Percentiles rank a stretch among this genome's conserved stretches.
Evolutionary conservation across 1,140 invertebrate genomes (phyloP).

Genomic region (Hestina assimilis): DNA sequence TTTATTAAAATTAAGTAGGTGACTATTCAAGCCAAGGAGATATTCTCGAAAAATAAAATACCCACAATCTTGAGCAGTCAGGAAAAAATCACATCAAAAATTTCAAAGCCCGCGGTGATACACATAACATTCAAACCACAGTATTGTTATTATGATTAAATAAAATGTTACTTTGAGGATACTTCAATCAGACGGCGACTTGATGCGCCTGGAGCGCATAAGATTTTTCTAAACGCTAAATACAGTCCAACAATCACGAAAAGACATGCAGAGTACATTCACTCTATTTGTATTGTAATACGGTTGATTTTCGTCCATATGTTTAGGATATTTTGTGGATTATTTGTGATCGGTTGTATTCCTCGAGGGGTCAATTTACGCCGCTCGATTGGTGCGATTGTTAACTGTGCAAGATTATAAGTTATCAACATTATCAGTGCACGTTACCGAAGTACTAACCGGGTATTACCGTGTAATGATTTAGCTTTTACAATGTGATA

Average conservation of each 20-base stretch:
- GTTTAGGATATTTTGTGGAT: background rate
- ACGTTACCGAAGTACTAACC: constrained; percentile 39
- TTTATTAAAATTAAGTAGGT: too few relatives aligned
- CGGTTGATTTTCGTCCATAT: background rate
- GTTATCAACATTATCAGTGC: constrained; percentile 55
- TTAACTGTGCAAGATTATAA: constrained; percentile 70
- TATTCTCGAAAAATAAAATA: background rate
- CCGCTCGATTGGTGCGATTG: constrained; percentile 59
- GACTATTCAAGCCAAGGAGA: too few relatives aligned
- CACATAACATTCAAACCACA: constrained; percentile 3
- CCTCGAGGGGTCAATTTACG: constrained; percentile 67
- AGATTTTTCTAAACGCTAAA: constrained; percentile 33
- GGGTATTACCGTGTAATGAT: constrained; percentile 8
- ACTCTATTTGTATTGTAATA: background rate
- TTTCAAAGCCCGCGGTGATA: background rate
- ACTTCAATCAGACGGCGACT: constrained; percentile 20
- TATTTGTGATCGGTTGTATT: constrained; percentile 37
- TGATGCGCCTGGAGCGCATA: constrained; percentile 21
- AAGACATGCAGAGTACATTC: background rate
- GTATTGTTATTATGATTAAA: constrained; percentile 22
- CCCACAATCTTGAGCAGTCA: background rate
- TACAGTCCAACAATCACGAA: constrained; percentile 1
- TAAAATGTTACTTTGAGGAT: constrained; percentile 20
- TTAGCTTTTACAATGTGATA: background rate
- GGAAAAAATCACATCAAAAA: background rate